Evolutionary conservation across 2,113 vertebrate genomes (phyloP), one percentile per base, ranked within the genome.

Genomic region (Porphyrio hochstetteri): DNA sequence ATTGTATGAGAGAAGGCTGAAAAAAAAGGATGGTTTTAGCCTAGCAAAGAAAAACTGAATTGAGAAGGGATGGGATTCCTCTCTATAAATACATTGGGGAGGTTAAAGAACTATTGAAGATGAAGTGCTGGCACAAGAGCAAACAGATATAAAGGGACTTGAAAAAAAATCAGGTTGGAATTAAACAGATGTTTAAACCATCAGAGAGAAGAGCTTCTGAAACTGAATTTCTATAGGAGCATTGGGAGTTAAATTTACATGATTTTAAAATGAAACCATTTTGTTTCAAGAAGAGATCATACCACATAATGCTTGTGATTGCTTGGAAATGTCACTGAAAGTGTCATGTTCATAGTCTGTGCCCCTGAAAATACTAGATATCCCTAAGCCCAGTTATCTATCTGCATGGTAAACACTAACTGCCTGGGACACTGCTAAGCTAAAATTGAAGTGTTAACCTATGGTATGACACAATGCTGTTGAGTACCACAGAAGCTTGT

Each of bases 151-250:
- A 86, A 88, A 88, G 67, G 72, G 63, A 40, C 59, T 69, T 88
- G 44, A 93, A 82, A 80, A 80, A 92, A 92, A 83, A 50, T 83
- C 76, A 90, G 28, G 48, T 31, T 86, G n/a, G 44, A 80, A 80
- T 77, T 55, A 86, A 82, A 69, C 20, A 61, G 38, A 46, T 55
- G 24, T 57, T 74, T 85, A 80, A 95, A 79, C 36, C 1, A 7
- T 60, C 50, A 64, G 38, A 82, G 59, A 28, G 65, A 77, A 77
- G 24, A 82, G 12, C 50, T 80, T 69, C 44, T 61, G 36, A 74
- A 90, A 40, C 12, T 23, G 23, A 88, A 90, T 83, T 90, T 92
- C 44, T 77, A 31, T 59, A 59, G 28, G 42, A 80, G 31, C 16
- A 57, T 16, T 86, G 50, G 33, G 36, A 92, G 46, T 74, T 64